Percentiles rank a stretch among this genome's conserved stretches.
phyloP scores from a whole-genome alignment of 2,888 invertebrate species.

The Eucera pruinosa region DNA sequence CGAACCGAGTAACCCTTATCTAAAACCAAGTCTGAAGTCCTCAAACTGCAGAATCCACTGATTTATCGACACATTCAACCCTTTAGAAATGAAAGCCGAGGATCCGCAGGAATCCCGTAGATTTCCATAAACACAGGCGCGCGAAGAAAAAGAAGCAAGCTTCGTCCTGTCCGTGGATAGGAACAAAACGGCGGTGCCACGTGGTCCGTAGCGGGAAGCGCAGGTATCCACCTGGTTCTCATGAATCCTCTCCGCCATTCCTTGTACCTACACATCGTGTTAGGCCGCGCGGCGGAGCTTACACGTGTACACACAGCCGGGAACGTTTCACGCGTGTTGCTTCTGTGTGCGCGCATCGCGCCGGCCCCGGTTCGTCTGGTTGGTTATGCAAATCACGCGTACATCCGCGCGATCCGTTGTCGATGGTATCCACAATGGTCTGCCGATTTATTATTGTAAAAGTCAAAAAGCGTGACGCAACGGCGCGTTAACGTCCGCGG shows the following conservation, averaged over 20 bases:
- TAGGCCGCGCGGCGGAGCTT: conserved; percentile 54
- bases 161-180: conserved; percentile 22
- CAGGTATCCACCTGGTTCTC: conserved; percentile 66
- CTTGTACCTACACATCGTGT: conserved; percentile 53
- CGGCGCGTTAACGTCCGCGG: conserved; percentile 72
- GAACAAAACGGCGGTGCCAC: conserved; percentile 32
- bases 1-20: too few species aligned
- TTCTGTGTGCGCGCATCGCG: conserved; percentile 60
- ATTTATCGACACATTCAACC: too few species aligned
- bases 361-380: conserved; percentile 61
- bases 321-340: conserved; percentile 61
- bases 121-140: not conserved
- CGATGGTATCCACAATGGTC: conserved; percentile 74
- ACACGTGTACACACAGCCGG: conserved; percentile 63
- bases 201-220: conserved; percentile 53
- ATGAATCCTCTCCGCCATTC: conserved; percentile 63
- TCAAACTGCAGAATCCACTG: too few species aligned
- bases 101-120: too few species aligned
- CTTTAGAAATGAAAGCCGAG: too few species aligned
- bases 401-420: conserved; percentile 25
- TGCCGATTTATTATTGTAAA: conserved; percentile 80
- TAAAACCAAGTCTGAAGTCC: too few species aligned
- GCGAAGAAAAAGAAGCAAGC: not conserved
- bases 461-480: conserved; percentile 74
- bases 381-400: conserved; percentile 80